Base-by-base conservation (phyloP, 2,113 vertebrate species). In the Microcebus jonahi region DNA sequence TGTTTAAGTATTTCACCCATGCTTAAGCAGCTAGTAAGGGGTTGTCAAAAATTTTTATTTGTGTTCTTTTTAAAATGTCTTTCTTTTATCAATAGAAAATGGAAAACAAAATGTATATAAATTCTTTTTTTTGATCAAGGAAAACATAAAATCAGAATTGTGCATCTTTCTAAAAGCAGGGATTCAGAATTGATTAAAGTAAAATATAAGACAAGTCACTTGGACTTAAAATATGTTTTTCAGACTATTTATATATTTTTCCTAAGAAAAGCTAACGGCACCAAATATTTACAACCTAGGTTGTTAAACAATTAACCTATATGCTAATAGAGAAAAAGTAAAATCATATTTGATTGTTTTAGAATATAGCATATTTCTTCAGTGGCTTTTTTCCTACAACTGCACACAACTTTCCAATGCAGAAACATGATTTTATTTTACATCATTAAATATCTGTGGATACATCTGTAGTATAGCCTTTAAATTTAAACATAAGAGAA, bases 161-260 rank as follows among this genome's bases (percentile, higher is more conserved):
- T 73, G n/a, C 71, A 36, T 53, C 11, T 95, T 18, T 48, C 36
- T 71, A 80, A 92, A 90, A 61, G 68, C 27, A 39, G n/a, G 4
- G 7, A 59, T 34, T 86, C 34, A 81, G 27, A 6, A 73, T 48
- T 75, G 87, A 75, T 82, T 68, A 71, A 91, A 71, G 12, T 73
- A 80, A 88, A 95, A 91, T 82, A 79, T 63, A 83, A 96, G 96
- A 86, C 39, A n/a, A 83, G 13, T 79, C 36, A 55, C 29, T 81
- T 65, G 11, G 10, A 59, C 9, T 42, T 88, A 90, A 92, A 94
- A 95, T 71, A 84, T 13, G 39, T 20, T 25, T n/a, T 83, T 91
- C 15, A 77, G 36, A 57, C 8, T 48, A 25, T 90, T 68, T 93
- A 65, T 76, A 90, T 93, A 95, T 48, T 90, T 77, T 85, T 67